phyloP scores from a whole-genome alignment of 2,888 invertebrate species.

The Argyresthia goedartella region DNA sequence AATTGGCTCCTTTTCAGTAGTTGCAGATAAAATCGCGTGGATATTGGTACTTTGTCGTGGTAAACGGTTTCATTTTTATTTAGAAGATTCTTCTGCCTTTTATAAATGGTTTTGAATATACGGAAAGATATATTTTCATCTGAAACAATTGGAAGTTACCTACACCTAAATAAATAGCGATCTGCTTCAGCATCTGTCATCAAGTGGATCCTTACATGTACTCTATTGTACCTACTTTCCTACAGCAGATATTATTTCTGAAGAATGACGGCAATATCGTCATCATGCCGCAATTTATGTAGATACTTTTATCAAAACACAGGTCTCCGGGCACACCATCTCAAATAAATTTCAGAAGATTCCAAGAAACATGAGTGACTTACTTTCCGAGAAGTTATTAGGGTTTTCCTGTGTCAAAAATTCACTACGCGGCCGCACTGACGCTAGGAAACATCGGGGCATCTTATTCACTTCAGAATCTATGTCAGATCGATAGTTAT shows the following conservation, averaged over 20 bases:
- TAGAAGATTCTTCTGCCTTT: conserved; percentile 41
- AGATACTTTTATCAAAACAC: too few relatives aligned
- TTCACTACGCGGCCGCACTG: conserved; percentile 33
- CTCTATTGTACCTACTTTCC: too few relatives aligned
- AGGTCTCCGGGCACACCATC: too few relatives aligned
- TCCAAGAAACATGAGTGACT: conserved; percentile 26
- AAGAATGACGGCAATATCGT: too few relatives aligned
- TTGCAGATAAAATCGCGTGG: conserved; percentile 55
- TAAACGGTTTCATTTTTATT: conserved; percentile 51
- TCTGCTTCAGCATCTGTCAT: too few relatives aligned
- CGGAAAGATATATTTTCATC: conserved; percentile 31
- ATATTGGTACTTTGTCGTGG: conserved; percentile 57
- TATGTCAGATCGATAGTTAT: conserved; percentile 8
- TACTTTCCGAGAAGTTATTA: conserved; percentile 36
- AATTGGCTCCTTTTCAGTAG: conserved; percentile 54
- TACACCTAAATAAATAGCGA: too few relatives aligned
- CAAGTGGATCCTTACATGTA: too few relatives aligned
- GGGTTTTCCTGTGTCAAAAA: conserved; percentile 44
- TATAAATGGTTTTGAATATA: conserved; percentile 27
- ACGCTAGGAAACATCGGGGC: conserved; percentile 54
- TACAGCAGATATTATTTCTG: too few relatives aligned
- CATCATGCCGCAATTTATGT: too few relatives aligned
- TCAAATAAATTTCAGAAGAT: too few relatives aligned
- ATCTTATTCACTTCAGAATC: conserved; percentile 32
- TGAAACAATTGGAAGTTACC: too few relatives aligned